Evolutionary conservation across 2,113 vertebrate species (phyloP), one percentile per base, ranked within the genome.

Genomic region (Cavia porcellus): DNA sequence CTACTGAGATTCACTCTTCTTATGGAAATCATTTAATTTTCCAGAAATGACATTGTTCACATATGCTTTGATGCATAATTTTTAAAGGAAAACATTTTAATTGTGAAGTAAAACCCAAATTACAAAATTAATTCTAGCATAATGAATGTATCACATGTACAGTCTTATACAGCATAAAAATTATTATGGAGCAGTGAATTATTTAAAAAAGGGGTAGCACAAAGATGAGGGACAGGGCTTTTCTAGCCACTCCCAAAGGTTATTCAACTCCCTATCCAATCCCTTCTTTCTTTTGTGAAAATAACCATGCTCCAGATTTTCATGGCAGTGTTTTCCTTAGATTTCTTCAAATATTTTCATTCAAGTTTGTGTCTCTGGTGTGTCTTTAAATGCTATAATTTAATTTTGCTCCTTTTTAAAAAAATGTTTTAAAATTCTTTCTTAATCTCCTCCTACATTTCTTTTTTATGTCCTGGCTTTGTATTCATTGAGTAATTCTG

Each of bases 41-140:
- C 8, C n/a, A 74, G 32, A 80, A 95, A 61, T 81, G 9, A 13
- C 86, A 79, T 88, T 38, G 30, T 2, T 82, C 66, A 77, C 42
- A 11, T 47, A 7, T 22, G 13, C 45, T 77, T 47, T 77, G 70
- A 32, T 85, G n/a, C 9, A 75, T 64, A 62, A 17, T 47, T 95
- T 55, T 93, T 70, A 57, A 57, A 35, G 55, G 52, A 85, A 92
- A 79, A 77, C 5, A 52, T 50, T 86, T 74, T 82, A 38, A 79
- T 79, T 90, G 6, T 70, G 84, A 82, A 91, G 91, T 86, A 93
- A 92, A 94, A n/a, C 42, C 47, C 22, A 70, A 32, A 80, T 93
- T 15, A 79, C 52, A 96, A 90, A 79, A 84, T 42, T 81, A 57
- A 6, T 80, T 84, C 20, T 52, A n/a, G 19, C 22, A 75, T 38